Evolutionary conservation across 2,797 vertebrate species (phyloP).

Genomic region (Arremon brunneinucha): DNA sequence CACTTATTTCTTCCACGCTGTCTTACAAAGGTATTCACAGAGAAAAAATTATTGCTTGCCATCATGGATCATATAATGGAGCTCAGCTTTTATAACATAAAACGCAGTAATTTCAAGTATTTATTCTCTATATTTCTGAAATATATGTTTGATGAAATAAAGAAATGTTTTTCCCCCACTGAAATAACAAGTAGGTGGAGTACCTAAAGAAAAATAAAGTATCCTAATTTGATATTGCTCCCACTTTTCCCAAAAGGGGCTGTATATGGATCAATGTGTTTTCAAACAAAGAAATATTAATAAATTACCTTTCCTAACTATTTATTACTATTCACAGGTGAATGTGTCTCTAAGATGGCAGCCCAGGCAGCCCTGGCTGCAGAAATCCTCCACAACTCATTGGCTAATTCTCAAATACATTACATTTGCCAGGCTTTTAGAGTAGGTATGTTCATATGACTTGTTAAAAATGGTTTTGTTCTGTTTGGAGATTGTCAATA

Average conservation of each 20-base stretch:
- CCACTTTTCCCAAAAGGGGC: not conserved
- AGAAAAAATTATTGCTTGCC: not conserved
- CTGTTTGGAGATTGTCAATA: not conserved
- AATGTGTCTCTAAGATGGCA: not conserved
- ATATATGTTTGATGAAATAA: not conserved
- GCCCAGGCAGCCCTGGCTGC: not conserved
- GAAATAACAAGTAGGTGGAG: not conserved
- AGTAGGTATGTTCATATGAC: not conserved
- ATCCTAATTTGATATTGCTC: not conserved
- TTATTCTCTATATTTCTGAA: not conserved
- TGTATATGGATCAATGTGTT: not conserved
- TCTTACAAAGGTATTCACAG: not conserved
- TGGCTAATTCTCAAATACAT: not conserved
- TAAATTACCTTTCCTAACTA: not conserved
- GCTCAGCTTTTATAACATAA: not conserved
- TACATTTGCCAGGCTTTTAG: not conserved
- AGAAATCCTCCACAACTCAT: not conserved
- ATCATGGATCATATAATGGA: not conserved
- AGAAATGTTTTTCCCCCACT: accelerated
- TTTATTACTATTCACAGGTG: not conserved
- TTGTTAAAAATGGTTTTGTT: not conserved
- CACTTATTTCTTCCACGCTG: not conserved
- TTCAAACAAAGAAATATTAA: not conserved
- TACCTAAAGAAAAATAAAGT: not conserved
- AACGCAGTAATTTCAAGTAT: not conserved